Evolutionary conservation across 2,797 vertebrate species (phyloP).

Genomic region (Melanotaenia boesemani): DNA sequence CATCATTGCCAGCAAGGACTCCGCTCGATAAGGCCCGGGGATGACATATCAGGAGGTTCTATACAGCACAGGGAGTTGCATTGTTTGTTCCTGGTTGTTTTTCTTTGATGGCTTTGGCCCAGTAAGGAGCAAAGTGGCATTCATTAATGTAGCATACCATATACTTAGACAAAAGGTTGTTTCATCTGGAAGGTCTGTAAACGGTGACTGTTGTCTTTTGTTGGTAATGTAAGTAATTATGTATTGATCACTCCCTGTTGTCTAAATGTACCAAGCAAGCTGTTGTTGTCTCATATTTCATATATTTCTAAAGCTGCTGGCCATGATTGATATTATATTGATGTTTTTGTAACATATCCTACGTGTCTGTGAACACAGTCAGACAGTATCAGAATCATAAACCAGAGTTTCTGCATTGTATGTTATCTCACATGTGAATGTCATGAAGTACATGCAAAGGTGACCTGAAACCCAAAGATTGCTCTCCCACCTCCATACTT

Average conservation of each 20-base stretch:
- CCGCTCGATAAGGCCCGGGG: constrained; percentile 37
- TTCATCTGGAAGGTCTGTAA: constrained; percentile 31
- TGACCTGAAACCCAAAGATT: constrained; percentile 36
- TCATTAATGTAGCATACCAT: constrained; percentile 14
- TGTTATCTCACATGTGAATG: constrained; percentile 47
- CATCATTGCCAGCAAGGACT: constrained; percentile 40
- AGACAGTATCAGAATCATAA: constrained; percentile 33
- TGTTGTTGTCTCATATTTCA: constrained; percentile 54
- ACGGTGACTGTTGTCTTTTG: constrained; percentile 33
- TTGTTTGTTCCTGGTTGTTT: constrained; percentile 32
- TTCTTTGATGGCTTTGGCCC: constrained; percentile 33
- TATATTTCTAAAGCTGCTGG: constrained; percentile 24
- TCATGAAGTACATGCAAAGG: constrained; percentile 30
- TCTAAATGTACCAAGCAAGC: constrained; percentile 45
- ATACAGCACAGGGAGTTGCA: constrained; percentile 20
- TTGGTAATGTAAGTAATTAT: constrained; percentile 46
- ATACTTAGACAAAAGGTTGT: constrained; percentile 9
- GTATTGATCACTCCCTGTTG: constrained; percentile 40
- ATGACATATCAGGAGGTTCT: constrained; percentile 33
- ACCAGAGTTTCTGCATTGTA: constrained; percentile 38
- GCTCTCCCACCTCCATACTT: constrained; percentile 22
- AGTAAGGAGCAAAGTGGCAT: background rate
- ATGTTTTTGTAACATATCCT: constrained; percentile 40
- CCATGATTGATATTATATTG: constrained; percentile 24
- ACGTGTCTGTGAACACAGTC: constrained; percentile 4